Evolutionary conservation across 2,113 vertebrate genomes (phyloP), one percentile per base, ranked within the genome.

Genomic region (Cynocephalus volans): DNA sequence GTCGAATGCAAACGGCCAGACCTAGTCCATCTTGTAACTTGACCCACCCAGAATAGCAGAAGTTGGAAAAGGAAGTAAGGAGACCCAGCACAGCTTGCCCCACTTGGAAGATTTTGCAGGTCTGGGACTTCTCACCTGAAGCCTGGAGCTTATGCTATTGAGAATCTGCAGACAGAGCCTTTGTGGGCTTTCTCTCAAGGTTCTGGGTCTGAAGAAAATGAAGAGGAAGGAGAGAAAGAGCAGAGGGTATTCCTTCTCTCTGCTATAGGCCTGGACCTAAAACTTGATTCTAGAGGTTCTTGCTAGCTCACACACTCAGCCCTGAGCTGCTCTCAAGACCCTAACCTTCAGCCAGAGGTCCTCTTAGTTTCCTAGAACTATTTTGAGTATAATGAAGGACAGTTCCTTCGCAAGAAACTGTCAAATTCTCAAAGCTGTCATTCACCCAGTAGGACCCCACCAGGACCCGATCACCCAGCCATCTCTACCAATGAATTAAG

Each of bases 121-220:
- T 77, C 67, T 50, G 17, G 48, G 18, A 60, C 17, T 31, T 58
- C 75, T 83, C 26, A 19, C 50, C 12, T 15, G 54, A 54, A 31
- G 26, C 64, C 75, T 7, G 31, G 19, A 89, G 10, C n/a, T 8
- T 28, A 3, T 0, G 6, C 80, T 52, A 13, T 11, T 58, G 26
- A 33, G 50, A 89, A 10, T 52, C 67, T 85, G 54, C 14, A 24
- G n/a, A 10, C 13, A 19, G 56, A 41, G 14, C 28, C 41, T 31
- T 70, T 6, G 17, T 1, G 31, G 36, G 52, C 52, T 62, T 79
- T 48, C 36, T 60, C 54, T 18, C 11, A 54, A 31, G 21, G 26
- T 28, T 31, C 50, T 24, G 48, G 23, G 31, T 69, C 95, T 60
- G 9, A 64, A 18, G 65, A 15, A 5, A 11, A 15, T 15, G 36